A percentile compares a stretch with the other conserved stretches of the same genome.
phyloP scores from a whole-genome alignment of 1,140 invertebrate species.

The Aphelenchoides fujianensis region DNA sequence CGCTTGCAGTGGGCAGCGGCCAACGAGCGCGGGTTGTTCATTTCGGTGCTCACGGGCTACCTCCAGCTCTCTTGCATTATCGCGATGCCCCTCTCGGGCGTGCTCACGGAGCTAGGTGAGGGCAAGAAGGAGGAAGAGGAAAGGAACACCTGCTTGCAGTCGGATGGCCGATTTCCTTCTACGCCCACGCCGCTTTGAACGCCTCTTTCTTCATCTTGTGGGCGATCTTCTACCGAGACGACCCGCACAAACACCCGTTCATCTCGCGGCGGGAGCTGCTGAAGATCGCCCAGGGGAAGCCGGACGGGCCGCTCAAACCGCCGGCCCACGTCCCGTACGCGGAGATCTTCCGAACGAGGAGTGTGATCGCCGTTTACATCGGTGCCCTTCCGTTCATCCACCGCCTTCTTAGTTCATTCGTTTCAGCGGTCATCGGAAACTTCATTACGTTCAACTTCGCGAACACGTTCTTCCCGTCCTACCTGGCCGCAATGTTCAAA shows the following conservation, averaged over 20 bases:
- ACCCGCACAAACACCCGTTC: constrained; percentile 25
- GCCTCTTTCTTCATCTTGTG: constrained; percentile 25
- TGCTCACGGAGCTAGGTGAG: constrained; percentile 22
- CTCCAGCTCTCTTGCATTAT: constrained; percentile 31
- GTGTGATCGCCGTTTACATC: constrained; percentile 28
- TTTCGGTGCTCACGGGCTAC: constrained; percentile 33
- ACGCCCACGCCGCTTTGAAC: constrained; percentile 32
- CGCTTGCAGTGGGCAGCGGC: not conserved
- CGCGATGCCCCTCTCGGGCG: constrained; percentile 35
- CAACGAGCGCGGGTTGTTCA: constrained; percentile 24
- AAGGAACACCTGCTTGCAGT: constrained; percentile 12
- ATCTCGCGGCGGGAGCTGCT: constrained; percentile 17
- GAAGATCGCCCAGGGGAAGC: constrained; percentile 3
- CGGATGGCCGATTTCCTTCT: constrained; percentile 33
- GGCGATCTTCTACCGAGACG: constrained; percentile 32
- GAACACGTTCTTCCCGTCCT: constrained; percentile 32
- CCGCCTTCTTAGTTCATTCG: no score
- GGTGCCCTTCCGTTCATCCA: no score
- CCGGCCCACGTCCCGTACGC: constrained; percentile 23
- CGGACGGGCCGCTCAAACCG: constrained; percentile 4
- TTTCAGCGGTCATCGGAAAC: constrained; percentile 28
- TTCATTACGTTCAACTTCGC: constrained; percentile 27
- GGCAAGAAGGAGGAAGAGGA: not conserved
- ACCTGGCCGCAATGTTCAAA: constrained; percentile 15
- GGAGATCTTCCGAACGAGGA: constrained; percentile 22